These are phyloP conservation scores for Amphipoea lucens DNA, from an alignment of 2,888 invertebrate species.

Conservation along the genomic window DNA sequence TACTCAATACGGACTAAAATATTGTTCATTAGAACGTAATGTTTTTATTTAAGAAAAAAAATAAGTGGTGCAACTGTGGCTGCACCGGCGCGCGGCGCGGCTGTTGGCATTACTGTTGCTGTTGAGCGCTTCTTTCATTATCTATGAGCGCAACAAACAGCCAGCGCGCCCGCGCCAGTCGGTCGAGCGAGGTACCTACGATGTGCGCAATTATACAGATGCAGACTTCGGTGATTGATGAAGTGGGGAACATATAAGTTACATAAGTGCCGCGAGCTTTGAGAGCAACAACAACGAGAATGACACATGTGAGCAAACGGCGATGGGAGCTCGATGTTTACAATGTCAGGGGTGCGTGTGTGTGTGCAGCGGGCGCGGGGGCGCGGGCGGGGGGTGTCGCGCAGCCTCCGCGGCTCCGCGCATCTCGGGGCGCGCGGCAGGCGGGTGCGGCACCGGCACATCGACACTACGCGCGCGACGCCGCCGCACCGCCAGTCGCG, in stretches of 20 bases:
- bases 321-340: constrained; percentile 49
- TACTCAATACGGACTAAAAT: neutral
- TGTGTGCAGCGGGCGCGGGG: constrained; percentile 39
- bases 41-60: neutral
- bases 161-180: neutral
- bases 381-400: constrained; percentile 61
- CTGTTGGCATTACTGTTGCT: neutral
- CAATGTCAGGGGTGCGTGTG: constrained; percentile 51
- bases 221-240: neutral
- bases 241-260: constrained; percentile 5
- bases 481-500: constrained; percentile 74
- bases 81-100: too few relatives aligned
- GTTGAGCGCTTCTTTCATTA: too few relatives aligned
- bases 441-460: constrained; percentile 57
- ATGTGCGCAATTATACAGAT: neutral
- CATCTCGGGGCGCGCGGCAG: constrained; percentile 67
- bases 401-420: constrained; percentile 78
- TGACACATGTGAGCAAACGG: constrained; percentile 35
- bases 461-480: constrained; percentile 56
- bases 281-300: constrained; percentile 41
- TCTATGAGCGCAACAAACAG: neutral
- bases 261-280: constrained; percentile 44
- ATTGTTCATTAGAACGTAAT: neutral
- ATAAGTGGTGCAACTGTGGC: neutral
- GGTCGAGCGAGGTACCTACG: neutral